Conservation (phyloP, 2,888 invertebrate species). For the Cataglyphis livida region DNA sequence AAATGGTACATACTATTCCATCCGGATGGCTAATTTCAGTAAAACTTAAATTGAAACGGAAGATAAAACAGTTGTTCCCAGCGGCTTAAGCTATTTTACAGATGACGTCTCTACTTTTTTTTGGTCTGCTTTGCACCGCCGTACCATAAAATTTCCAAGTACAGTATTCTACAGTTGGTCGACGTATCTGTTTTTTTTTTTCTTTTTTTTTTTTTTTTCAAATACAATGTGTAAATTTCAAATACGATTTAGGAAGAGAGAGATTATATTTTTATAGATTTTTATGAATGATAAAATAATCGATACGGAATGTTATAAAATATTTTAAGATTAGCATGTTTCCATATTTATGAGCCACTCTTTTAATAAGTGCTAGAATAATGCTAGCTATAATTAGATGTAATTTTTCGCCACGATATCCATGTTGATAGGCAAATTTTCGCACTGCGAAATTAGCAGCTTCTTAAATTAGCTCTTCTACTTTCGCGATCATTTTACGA, state of each 20-base stretch:
- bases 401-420: constrained; percentile 2
- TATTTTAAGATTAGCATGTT: constrained; percentile 5
- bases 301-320: constrained; percentile 22
- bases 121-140: not conserved
- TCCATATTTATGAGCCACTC: constrained; percentile 39
- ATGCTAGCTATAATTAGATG: constrained; percentile 16
- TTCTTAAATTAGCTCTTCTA: constrained; percentile 9
- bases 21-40: constrained; percentile 41
- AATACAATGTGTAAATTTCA: not conserved
- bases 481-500: constrained; percentile 59
- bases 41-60: constrained; percentile 40
- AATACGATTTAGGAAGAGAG: not conserved
- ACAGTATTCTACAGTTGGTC: not conserved
- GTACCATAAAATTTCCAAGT: not conserved
- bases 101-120: not conserved
- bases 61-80: constrained; percentile 25
- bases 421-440: constrained; percentile 17
- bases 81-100: not conserved
- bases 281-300: not conserved
- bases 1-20: constrained; percentile 36
- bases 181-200: not conserved
- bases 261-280: no score
- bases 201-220: not conserved
- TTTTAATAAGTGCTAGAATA: constrained; percentile 8
- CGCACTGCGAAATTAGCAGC: no score